These are phyloP conservation scores for Uropetala carovei DNA, from an alignment of 2,888 invertebrate genomes.

Conservation along the genomic window DNA sequence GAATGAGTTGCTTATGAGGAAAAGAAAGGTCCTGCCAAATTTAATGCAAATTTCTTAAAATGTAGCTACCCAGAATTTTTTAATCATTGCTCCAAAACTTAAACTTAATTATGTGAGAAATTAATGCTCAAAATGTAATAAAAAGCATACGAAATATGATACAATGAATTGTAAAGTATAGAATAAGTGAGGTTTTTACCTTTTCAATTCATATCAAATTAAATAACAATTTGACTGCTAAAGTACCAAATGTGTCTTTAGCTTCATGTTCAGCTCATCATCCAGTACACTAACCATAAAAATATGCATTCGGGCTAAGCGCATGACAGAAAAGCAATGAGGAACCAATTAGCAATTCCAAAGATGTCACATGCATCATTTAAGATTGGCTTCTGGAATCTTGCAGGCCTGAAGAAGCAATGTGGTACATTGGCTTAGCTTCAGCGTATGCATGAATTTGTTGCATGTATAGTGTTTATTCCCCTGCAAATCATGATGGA, in stretches of 20 bases:
- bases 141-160: not conserved
- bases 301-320: not conserved
- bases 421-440: not conserved
- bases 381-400: not conserved
- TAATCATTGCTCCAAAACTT: not conserved
- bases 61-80: not conserved
- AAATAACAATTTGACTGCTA: too few species aligned
- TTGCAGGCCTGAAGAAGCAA: too few species aligned
- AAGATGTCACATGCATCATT: not conserved
- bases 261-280: not conserved
- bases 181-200: too few species aligned
- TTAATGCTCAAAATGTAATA: not conserved
- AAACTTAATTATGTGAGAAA: not conserved
- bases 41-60: not conserved
- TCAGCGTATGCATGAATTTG: not conserved
- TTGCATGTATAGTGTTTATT: not conserved
- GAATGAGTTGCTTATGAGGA: not conserved
- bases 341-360: not conserved
- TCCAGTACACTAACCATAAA: not conserved
- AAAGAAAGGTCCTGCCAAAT: not conserved
- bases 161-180: too few species aligned
- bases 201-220: too few species aligned
- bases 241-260: too few species aligned
- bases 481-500: constrained; percentile 13
- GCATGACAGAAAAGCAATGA: not conserved